These are phyloP conservation scores for Acronicta aceris DNA, from an alignment of 2,888 invertebrate species.

Conservation along the genomic window DNA sequence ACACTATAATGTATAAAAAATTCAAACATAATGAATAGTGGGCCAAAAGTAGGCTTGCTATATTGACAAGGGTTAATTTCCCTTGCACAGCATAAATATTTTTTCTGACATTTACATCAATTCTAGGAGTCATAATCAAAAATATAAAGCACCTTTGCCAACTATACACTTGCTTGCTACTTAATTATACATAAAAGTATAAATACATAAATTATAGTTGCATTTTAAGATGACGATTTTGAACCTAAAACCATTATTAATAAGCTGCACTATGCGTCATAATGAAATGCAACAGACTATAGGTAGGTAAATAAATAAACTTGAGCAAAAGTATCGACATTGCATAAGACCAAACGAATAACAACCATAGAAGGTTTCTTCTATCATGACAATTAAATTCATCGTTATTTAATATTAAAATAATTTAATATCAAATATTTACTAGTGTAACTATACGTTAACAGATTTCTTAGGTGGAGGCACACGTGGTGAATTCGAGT, in stretches of 20 bases:
- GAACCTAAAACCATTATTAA: no score
- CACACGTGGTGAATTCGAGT: constrained; percentile 90
- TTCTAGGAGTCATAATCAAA: no score
- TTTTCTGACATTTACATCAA: no score
- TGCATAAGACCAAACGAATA: constrained; percentile 12
- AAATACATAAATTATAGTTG: no score
- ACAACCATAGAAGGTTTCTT: constrained; percentile 7
- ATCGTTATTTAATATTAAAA: constrained; percentile 9
- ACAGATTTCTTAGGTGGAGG: constrained; percentile 74
- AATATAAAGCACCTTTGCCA: no score
- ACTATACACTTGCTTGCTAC: no score
- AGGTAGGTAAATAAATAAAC: constrained; percentile 6
- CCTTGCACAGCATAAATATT: no score
- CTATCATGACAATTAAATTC: neutral
- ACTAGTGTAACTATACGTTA: constrained; percentile 61
- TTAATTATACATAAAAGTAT: no score
- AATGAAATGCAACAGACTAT: constrained; percentile 2
- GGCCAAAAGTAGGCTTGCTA: no score
- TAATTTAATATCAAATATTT: constrained; percentile 3
- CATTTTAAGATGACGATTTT: no score
- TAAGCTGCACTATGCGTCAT: no score
- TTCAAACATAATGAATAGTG: neutral
- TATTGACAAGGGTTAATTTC: no score
- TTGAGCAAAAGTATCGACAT: constrained; percentile 7
- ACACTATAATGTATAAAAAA: neutral